Evolutionary conservation across 2,888 invertebrate genomes (phyloP), one percentile per base, ranked within the genome.

Genomic region (Rhagonycha lutea): DNA sequence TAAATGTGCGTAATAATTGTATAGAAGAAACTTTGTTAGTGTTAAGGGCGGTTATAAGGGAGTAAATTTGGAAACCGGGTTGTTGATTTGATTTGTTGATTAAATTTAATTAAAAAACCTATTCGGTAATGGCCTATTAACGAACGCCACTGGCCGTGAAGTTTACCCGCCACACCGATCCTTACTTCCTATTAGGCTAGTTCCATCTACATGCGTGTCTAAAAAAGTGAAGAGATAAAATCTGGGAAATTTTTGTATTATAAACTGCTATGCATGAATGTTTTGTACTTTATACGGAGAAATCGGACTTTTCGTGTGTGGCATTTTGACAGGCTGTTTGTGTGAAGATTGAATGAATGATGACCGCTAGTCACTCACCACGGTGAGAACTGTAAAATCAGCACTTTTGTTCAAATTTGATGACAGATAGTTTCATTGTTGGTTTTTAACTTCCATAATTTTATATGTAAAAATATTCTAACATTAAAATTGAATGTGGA

Each of bases 31-130:
- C n/a, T 65, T 23, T 11, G n/a, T 23, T 12, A 12, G 63, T 70
- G 47, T 69, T 70, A 73, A 76, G 69, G 32, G 29, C 4, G 28
- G 61, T 73, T 73, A 70, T 73, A 73, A 78, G 28, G 75, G 69
- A 75, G 75, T 75, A 79, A 77, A 79, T 74, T 74, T 68, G 73
- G 79, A 80, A 83, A 80, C 78, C 77, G 80, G 81, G 83, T 81
- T 82, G 83, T 83, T 83, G 84, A 84, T 83, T 82, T 78, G 81
- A 82, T 82, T 81, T 80, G 83, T 82, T 82, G 84, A 84, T 83
- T 83, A 79, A 77, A 79, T 80, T 81, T 83, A 83, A 83, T 84
- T 84, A 83, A 83, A 83, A 82, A 82, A 83, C 81, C 81, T 82
- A 81, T 83, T 83, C 83, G 79, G 80, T 81, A 82, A 82, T 80